These are phyloP conservation scores for Rhodeus uyekii DNA, from an alignment of 2,797 vertebrate genomes.

Conservation along the genomic window DNA sequence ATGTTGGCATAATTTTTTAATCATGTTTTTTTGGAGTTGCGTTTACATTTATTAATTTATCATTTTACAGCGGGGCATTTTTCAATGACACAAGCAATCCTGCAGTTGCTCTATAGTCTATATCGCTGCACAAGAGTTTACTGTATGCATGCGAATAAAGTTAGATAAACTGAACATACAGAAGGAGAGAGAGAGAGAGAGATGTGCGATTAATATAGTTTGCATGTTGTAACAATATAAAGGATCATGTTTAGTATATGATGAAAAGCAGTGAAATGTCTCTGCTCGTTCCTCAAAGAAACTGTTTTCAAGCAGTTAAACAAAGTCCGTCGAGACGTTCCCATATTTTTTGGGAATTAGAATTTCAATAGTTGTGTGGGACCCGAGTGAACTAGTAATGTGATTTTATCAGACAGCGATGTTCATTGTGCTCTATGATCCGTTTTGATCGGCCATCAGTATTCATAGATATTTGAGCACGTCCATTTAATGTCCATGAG, in stretches of 20 bases:
- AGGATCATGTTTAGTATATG: not conserved
- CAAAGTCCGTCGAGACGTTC: not conserved
- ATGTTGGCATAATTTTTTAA: too few species aligned
- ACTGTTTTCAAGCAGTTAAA: not conserved
- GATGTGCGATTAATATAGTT: not conserved
- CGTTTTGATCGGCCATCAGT: conserved; percentile 67
- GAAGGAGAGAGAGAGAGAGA: too few species aligned
- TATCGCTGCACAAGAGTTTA: too few species aligned
- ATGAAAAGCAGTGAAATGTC: not conserved
- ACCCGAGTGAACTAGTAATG: conserved; percentile 58
- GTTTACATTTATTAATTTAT: too few species aligned
- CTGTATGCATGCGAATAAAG: too few species aligned
- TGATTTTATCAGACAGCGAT: conserved; percentile 61
- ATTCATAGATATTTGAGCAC: conserved; percentile 80
- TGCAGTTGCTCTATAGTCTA: too few species aligned
- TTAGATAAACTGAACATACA: too few species aligned
- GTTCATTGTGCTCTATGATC: conserved; percentile 67
- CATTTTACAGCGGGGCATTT: too few species aligned
- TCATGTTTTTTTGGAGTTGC: too few species aligned
- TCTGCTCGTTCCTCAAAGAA: not conserved
- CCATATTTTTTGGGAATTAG: conserved; percentile 9
- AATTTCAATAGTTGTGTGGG: conserved; percentile 35
- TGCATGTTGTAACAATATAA: not conserved
- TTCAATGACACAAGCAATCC: too few species aligned
- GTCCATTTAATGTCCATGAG: conserved; percentile 79